These are phyloP conservation scores for Galerucella nymphaeae DNA, from an alignment of 2,888 invertebrate species.

Conservation along the genomic window DNA sequence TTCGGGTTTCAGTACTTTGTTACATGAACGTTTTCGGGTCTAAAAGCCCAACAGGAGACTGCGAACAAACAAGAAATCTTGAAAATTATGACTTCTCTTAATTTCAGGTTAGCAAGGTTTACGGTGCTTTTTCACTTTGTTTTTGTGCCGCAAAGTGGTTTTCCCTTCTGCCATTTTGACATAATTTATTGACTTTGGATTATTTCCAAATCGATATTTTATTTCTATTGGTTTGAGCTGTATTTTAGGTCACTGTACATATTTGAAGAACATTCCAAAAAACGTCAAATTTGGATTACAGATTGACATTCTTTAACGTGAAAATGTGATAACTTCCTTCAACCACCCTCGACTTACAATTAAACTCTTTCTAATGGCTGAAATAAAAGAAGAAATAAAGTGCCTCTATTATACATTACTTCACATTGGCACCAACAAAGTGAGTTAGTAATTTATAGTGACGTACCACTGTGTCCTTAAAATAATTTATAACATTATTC, in stretches of 20 bases:
- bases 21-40: conserved; percentile 18
- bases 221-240: too few relatives aligned
- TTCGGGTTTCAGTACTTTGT: conserved; percentile 9
- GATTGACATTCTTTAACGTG: background rate
- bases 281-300: background rate
- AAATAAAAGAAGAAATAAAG: too few relatives aligned
- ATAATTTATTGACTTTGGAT: too few relatives aligned
- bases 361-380: too few relatives aligned
- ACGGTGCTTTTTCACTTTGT: conserved; percentile 22
- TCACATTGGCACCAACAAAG: too few relatives aligned
- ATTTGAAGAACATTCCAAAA: background rate
- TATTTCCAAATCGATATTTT: too few relatives aligned
- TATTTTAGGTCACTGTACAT: too few relatives aligned
- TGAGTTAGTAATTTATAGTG: too few relatives aligned
- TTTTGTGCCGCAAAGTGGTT: conserved; percentile 18
- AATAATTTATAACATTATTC: too few relatives aligned
- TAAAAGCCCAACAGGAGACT: conserved; percentile 9
- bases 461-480: too few relatives aligned
- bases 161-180: conserved; percentile 17
- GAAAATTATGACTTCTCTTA: conserved; percentile 31
- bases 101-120: conserved; percentile 26
- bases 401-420: too few relatives aligned
- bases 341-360: too few relatives aligned
- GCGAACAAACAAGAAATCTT: conserved; percentile 25
- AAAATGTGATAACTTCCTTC: background rate